Evolutionary conservation across 2,888 invertebrate genomes (phyloP).

Genomic region (Heteropelma amictum): DNA sequence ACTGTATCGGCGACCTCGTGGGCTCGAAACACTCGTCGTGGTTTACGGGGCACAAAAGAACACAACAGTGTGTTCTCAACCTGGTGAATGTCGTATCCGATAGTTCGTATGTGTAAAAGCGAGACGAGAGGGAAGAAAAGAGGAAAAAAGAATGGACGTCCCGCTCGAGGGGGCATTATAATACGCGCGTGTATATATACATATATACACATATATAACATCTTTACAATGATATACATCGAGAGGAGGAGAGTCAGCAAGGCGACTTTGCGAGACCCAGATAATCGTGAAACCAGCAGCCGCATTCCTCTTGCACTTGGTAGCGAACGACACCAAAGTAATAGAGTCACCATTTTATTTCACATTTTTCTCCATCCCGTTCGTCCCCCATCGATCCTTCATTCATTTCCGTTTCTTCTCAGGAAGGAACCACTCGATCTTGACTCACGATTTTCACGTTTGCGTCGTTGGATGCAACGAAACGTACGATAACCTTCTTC

Average conservation of each 20-base stretch:
- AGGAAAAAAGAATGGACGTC: neutral
- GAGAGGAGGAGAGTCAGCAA: constrained; percentile 21
- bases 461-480: too few species aligned
- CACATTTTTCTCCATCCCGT: too few species aligned
- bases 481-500: too few species aligned
- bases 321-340: too few species aligned
- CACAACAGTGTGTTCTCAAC: constrained; percentile 69
- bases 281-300: constrained; percentile 73
- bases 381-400: too few species aligned
- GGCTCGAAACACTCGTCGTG: constrained; percentile 23
- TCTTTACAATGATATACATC: neutral
- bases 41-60: constrained; percentile 7
- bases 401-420: too few species aligned
- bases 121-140: constrained; percentile 13
- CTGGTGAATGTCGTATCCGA: constrained; percentile 66
- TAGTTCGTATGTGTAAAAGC: neutral
- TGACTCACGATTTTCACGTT: too few species aligned
- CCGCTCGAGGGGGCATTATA: neutral
- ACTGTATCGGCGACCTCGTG: constrained; percentile 43
- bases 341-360: too few species aligned
- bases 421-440: too few species aligned
- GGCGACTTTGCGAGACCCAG: constrained; percentile 65
- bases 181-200: neutral
- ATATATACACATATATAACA: neutral
- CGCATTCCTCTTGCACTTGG: constrained; percentile 70